Evolutionary conservation across 2,113 vertebrate species (phyloP), one percentile per base, ranked within the genome.

Genomic region (Bucco capensis): DNA sequence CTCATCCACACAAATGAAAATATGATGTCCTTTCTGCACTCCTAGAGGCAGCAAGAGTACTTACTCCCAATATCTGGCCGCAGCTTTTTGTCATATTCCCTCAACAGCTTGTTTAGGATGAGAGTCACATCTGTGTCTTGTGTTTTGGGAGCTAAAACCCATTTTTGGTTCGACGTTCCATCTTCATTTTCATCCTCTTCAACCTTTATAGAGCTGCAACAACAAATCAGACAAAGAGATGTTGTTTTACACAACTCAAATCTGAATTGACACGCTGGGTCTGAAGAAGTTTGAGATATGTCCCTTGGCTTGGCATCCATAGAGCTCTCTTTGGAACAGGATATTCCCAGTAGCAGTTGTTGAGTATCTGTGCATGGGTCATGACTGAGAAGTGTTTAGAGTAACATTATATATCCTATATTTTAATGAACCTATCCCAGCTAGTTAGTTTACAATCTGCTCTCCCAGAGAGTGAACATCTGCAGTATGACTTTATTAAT

Each of bases 31-130:
- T 72, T 51, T 70, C 40, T 74, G 49, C 27, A 62, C 37, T 25
- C 4, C 3, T 25, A 23, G 33, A 27, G 47, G 57, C 31, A 77
- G 33, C 93, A 96, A 61, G 19, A 46, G 15, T 75, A 98, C 98
- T 98, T 96, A 99, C 99, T 97, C 97, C 99, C 99, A 79, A 99
- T 99, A 90, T 99, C 99, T 10, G 99, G 99, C 6, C 99, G 98
- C 83, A 99, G 98, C 71, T 99, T 99, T 95, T 98, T 99, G 81
- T 99, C 99, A 57, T 99, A 99, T 71, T 99, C 98, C 95, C 98
- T 98, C 89, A 99, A 96, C 70, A 99, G 89, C 90, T 98, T 98
- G 96, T 99, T 99, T 73, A 99, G 97, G 92, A 99, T 99, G 80
- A 98, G 97, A 54, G 99, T 99, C 92, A 98, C 97, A 67, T 99